Evolutionary conservation across 2,113 vertebrate species (phyloP).

Genomic region (Psilopsiagon aurifrons): DNA sequence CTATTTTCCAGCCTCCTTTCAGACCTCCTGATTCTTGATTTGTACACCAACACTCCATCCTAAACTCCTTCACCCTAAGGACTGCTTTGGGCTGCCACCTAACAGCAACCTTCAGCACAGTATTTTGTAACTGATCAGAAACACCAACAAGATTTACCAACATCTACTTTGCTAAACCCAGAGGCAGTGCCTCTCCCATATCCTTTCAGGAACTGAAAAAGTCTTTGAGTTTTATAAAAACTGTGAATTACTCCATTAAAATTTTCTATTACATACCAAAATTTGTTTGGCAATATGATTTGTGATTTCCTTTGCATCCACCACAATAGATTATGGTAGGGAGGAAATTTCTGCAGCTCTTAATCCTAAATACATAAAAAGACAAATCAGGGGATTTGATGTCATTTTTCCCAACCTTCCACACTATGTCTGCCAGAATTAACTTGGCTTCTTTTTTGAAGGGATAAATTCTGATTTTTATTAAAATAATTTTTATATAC

Average conservation of each 20-base stretch:
- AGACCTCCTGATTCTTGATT: not conserved
- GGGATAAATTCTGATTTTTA: not conserved
- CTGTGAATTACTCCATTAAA: not conserved
- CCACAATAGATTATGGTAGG: conserved; percentile 80
- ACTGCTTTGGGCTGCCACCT: not conserved
- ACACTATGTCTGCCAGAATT: not conserved
- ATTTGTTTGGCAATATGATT: conserved; percentile 83
- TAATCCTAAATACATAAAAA: conserved; percentile 79
- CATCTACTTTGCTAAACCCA: not conserved
- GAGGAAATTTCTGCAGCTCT: conserved; percentile 91
- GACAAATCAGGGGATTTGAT: not conserved
- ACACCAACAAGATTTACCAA: not conserved
- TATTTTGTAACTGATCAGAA: not conserved
- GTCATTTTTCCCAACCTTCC: not conserved
- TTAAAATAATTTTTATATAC: not conserved
- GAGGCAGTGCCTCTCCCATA: not conserved
- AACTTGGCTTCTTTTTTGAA: not conserved
- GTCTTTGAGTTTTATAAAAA: not conserved
- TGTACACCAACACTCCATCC: not conserved
- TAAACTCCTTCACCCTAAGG: not conserved
- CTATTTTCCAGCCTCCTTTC: not conserved
- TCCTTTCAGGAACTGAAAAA: not conserved
- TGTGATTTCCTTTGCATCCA: conserved; percentile 86
- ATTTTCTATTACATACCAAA: conserved; percentile 77
- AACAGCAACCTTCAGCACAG: not conserved